Evolutionary conservation across 2,797 vertebrate genomes (phyloP), one percentile per base, ranked within the genome.

Genomic region (Acipenser ruthenus): DNA sequence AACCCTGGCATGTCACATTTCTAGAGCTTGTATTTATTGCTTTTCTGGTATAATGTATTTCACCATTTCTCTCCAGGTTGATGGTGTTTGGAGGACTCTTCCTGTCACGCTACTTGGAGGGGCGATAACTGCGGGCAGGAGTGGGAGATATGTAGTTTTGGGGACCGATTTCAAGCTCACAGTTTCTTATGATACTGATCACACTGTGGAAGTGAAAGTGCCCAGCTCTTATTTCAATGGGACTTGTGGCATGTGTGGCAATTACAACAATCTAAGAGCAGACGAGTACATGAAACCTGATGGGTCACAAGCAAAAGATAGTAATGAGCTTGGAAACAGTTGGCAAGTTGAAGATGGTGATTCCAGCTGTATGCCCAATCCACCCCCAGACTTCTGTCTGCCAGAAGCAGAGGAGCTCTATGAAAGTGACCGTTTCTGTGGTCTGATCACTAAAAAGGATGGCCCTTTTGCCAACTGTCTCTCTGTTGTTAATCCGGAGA

Each of bases 231-330:
- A 89, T 73, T 88, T 85, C 6, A 69, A 82, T 71, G 77, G 83
- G 71, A 85, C 90, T 47, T 95, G 93, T 4, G 93, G 93, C 73
- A 81, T 93, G 76, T 94, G 92, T 37, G 92, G 93, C 18, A 95
- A 93, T 81, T 95, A 90, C 62, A 93, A 93, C 78, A 70, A 66
- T 64, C 53, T 63, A 11, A 67, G 6, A 63, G 73, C 70, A 8
- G 92, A 95, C 6, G 84, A 94, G 49, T 80, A 80, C 72, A 75
- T 50, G 68, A 84, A 77, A 76, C 80, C 84, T 1, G 72, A 88
- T 0, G 84, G 83, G 13, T 74, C 79, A 60, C 74, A 70, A 55
- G 81, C 87, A 0, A 5, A 63, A 4, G 63, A 79, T 13, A 66
- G 77, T 10, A 78, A 78, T 6, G 72, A 65, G 6, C 68, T 91